These are phyloP conservation scores for Colaptes auratus DNA, from an alignment of 2,113 vertebrate species.

Conservation along the genomic window DNA sequence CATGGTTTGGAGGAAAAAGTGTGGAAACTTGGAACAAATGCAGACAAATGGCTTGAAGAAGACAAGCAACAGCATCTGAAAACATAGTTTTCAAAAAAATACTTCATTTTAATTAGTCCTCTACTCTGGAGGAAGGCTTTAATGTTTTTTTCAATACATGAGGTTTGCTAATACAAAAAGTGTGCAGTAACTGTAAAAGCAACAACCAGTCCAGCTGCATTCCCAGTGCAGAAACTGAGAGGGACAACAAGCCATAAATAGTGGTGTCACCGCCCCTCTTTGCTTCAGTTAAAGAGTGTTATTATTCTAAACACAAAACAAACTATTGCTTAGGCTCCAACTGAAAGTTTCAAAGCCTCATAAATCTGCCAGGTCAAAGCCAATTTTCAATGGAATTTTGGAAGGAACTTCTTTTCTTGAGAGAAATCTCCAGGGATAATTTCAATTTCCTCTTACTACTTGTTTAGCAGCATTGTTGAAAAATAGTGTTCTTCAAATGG, in stretches of 20 bases:
- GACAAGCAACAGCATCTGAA: background rate
- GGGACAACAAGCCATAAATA: constrained; percentile 62
- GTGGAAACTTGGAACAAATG: background rate
- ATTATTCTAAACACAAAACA: constrained; percentile 64
- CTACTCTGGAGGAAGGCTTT: background rate
- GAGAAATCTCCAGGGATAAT: constrained; percentile 24
- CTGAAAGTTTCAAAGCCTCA: constrained; percentile 57
- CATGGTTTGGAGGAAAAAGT: background rate
- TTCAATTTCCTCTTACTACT: constrained; percentile 13
- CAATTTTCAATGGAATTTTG: constrained; percentile 55
- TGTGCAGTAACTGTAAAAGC: constrained; percentile 10
- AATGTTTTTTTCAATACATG: background rate
- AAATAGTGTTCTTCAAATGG: background rate
- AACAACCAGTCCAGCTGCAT: constrained; percentile 64
- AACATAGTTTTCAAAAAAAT: background rate
- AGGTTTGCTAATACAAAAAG: constrained; percentile 13
- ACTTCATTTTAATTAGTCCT: background rate
- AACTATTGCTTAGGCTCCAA: constrained; percentile 51
- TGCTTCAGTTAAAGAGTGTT: constrained; percentile 43
- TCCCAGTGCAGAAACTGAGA: constrained; percentile 57
- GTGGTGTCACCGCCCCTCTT: constrained; percentile 51
- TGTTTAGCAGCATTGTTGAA: background rate
- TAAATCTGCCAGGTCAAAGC: constrained; percentile 61
- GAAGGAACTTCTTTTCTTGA: constrained; percentile 20
- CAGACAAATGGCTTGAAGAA: background rate